These are phyloP conservation scores for Chaenocephalus aceratus DNA, from an alignment of 2,113 vertebrate genomes.

Conservation along the genomic window DNA sequence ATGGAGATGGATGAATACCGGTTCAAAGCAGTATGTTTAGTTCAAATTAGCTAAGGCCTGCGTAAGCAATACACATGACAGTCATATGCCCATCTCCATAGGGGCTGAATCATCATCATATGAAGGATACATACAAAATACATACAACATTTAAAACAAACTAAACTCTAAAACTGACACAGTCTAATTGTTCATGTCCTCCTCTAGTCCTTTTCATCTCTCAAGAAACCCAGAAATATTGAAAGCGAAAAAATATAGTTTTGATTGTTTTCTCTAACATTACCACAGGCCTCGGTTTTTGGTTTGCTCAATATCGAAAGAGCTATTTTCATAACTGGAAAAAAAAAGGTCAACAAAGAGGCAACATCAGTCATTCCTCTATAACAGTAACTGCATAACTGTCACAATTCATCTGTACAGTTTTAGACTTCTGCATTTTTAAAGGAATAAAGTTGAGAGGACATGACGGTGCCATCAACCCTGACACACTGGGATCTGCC, in stretches of 20 bases:
- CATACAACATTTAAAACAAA: background rate
- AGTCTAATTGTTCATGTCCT: too few species aligned
- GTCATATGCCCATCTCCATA: too few species aligned
- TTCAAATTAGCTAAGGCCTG: too few species aligned
- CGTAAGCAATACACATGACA: too few species aligned
- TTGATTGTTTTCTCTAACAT: too few species aligned
- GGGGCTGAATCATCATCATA: too few species aligned
- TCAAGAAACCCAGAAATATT: background rate
- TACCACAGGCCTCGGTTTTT: background rate
- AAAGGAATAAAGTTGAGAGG: background rate
- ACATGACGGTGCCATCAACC: background rate
- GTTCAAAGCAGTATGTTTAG: too few species aligned
- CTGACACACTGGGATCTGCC: background rate
- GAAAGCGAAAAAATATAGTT: too few species aligned
- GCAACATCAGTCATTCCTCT: background rate
- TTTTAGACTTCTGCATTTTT: conserved; percentile 1
- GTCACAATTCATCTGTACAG: background rate
- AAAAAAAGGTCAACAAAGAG: background rate
- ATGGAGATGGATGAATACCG: too few species aligned
- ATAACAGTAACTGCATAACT: background rate
- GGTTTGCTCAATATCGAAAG: background rate
- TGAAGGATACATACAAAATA: background rate
- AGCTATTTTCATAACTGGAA: background rate
- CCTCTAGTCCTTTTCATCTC: background rate
- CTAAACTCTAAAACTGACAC: background rate